Base-by-base conservation (phyloP, 2,888 invertebrate genomes). In the Magallana nippona region DNA sequence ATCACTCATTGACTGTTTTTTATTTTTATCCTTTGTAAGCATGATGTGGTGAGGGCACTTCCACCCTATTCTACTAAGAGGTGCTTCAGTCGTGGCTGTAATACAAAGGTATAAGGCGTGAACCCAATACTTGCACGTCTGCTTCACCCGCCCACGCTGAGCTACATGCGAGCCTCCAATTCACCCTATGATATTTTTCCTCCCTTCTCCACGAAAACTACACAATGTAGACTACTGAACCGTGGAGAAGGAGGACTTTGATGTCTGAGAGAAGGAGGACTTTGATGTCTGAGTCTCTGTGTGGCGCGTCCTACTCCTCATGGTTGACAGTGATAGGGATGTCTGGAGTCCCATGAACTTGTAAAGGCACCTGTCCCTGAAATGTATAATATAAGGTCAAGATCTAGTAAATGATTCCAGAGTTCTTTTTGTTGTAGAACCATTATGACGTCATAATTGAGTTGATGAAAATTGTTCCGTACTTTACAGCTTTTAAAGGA, bases 61-160 rank as follows among this genome's bases (percentile, higher is more conserved):
- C 22, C 22, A 82, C 17, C 56, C 71, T 10, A 82, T 82, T 15
- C 55, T 82, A 15, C 77, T 22, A 0, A 82, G 19, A 13, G 56
- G n/a, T 8, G 57, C 55, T 55, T 56, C 78, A 1, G 82, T 56
- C 15, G n/a, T 71, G 0, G 19, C 78, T 5, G 17, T n/a, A 2
- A 82, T 82, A 13, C 60, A 19, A 0, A 71, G 1, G 15, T 78
- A 78, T 27, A 19, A 17, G 2, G 60, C 44, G 55, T 82, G 60
- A 0, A 60, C 78, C 82, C 78, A 78, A 55, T 58, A 71, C 27
- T 82, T 57, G 10, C 78, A 82, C 15, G 17, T 57, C 11, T 79
- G 55, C 17, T 55, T 78, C 10, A 55, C 19, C n/a, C n/a, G 22
- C 0, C 78, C 78, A n/a, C 19, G 55, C 0, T 44, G 55, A 17